Percentiles rank a stretch among this genome's conserved stretches.
Conservation (phyloP, 2,888 invertebrate species). For the Aspidiotus rigidus region DNA sequence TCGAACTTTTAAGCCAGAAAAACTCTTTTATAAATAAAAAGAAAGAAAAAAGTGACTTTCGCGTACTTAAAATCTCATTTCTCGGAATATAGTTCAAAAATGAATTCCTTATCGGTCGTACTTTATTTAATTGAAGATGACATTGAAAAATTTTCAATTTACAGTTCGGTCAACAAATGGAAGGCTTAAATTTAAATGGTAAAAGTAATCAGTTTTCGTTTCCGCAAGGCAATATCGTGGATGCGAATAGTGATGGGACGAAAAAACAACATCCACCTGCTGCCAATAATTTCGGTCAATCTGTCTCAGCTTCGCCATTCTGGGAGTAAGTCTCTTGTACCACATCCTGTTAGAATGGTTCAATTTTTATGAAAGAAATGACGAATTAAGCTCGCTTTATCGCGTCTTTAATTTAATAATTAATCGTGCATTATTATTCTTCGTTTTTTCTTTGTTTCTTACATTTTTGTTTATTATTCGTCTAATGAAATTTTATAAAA, state of each 20-base stretch:
- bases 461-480: conserved; percentile 1
- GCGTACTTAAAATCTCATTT: not conserved
- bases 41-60: no score
- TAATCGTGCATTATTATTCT: conserved; percentile 4
- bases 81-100: not conserved
- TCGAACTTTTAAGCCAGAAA: no score
- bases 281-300: conserved; percentile 14
- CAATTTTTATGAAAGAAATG: no score
- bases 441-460: not conserved
- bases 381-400: no score
- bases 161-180: conserved; percentile 24
- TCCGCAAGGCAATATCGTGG: conserved; percentile 12
- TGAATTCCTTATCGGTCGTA: not conserved
- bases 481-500: not conserved
- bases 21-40: no score
- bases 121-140: not conserved
- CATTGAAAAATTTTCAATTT: conserved; percentile 2
- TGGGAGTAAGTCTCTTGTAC: conserved; percentile 15
- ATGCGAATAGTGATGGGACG: conserved; percentile 13
- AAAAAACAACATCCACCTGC: conserved; percentile 9
- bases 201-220: conserved; percentile 5
- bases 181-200: conserved; percentile 16
- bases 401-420: no score
- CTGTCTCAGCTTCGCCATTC: conserved; percentile 14
- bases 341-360: no score